Percentiles rank a stretch among this genome's conserved stretches.
Conservation (phyloP, 30 jellyfish, hydroid and myxozoan species). For the Cassiopea xamachana region DNA sequence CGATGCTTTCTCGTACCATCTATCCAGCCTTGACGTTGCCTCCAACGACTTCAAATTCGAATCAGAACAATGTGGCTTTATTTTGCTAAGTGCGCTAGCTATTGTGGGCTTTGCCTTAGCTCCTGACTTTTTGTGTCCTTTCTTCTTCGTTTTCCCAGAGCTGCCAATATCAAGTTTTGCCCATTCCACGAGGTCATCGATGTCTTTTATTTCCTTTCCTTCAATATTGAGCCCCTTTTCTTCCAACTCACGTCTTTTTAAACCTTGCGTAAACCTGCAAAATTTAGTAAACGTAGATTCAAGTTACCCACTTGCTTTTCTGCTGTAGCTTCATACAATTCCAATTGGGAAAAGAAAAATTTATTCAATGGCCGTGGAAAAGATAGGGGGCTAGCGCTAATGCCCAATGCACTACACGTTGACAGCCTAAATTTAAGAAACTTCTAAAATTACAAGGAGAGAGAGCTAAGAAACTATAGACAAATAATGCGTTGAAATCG, state of each 20-base stretch:
- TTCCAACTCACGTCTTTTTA: slow-evolving; percentile 37
- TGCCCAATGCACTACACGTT: too few relatives aligned
- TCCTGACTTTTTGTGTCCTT: slow-evolving; percentile 33
- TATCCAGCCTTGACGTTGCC: slow-evolving; percentile 38
- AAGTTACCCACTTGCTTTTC: neutral
- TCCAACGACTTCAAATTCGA: slow-evolving; percentile 51
- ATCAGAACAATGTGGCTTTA: slow-evolving; percentile 34
- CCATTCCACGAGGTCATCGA: slow-evolving; percentile 64
- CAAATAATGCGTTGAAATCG: too few relatives aligned
- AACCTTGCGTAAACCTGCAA: slow-evolving; percentile 57
- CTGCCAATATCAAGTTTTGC: slow-evolving; percentile 47
- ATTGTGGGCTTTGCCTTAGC: slow-evolving; percentile 7
- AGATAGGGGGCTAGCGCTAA: too few relatives aligned
- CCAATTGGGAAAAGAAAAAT: too few relatives aligned
- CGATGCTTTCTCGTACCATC: slow-evolving; percentile 67
- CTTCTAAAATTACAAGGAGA: too few relatives aligned
- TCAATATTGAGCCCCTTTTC: slow-evolving; percentile 30
- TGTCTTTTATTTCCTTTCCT: slow-evolving; percentile 26
- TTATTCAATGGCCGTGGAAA: too few relatives aligned
- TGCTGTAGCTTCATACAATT: neutral
- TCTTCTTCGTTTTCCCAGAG: slow-evolving; percentile 21
- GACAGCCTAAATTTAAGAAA: too few relatives aligned
- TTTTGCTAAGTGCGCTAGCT: neutral
- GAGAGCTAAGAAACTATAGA: too few relatives aligned
- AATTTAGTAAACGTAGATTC: neutral